Conservation (phyloP, 2,797 vertebrate species). For the Florisuga fusca region DNA sequence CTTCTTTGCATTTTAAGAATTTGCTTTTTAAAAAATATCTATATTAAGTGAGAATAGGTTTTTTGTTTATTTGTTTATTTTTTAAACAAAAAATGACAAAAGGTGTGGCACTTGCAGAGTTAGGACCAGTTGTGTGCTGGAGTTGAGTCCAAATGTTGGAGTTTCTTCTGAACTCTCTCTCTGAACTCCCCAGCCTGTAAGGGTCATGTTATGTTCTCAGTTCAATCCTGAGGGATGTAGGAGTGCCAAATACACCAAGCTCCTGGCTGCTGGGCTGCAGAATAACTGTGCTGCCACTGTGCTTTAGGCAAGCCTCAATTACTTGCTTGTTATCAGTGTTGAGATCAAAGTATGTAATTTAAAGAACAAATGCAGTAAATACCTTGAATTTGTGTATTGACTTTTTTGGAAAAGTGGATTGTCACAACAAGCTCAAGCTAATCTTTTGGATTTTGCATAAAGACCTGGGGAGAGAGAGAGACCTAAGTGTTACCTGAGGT, state of each 20-base stretch:
- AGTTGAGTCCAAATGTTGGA: background rate
- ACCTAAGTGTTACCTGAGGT: background rate
- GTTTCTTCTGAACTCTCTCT: no score
- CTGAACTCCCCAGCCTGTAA: background rate
- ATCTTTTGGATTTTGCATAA: background rate
- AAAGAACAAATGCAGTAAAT: conserved; percentile 40
- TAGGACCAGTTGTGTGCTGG: background rate
- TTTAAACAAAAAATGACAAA: background rate
- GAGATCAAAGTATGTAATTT: conserved; percentile 50
- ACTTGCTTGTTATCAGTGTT: background rate
- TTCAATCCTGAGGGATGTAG: background rate
- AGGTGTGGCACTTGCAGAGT: fast-evolving
- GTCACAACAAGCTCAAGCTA: background rate
- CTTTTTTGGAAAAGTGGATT: background rate
- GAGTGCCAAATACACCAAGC: background rate
- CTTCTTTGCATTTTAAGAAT: background rate
- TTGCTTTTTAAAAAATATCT: background rate
- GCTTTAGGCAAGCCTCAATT: conserved; percentile 6
- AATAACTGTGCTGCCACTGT: background rate
- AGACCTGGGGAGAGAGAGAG: background rate
- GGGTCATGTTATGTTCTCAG: background rate
- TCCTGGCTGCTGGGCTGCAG: background rate
- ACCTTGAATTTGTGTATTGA: background rate
- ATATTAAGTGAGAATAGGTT: fast-evolving
- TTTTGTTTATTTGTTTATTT: no score